Conservation (phyloP, 2,113 vertebrate species). For the Sceloporus tristichus region DNA sequence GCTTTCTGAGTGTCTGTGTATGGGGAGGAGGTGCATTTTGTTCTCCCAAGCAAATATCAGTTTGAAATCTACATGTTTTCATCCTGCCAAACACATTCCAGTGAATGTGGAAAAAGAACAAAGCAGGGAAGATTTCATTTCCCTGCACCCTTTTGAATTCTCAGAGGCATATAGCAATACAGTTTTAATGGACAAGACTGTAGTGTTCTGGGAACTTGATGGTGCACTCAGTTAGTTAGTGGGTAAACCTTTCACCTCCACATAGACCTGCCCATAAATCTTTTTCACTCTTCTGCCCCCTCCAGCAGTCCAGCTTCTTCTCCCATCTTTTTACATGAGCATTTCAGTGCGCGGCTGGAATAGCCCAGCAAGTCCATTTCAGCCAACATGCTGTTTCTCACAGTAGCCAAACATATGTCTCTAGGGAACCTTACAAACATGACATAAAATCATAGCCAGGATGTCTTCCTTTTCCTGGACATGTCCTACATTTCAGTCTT, state of each 20-base stretch:
- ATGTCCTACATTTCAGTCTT: no score
- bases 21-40: background rate
- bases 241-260: conserved; percentile 33
- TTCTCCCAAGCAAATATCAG: background rate
- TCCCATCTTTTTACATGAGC: background rate
- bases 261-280: background rate
- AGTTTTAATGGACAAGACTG: conserved; percentile 38
- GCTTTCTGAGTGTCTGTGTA: background rate
- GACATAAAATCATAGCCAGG: background rate
- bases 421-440: background rate
- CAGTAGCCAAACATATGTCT: background rate
- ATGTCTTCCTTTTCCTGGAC: no score
- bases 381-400: background rate
- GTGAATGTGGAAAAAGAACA: background rate
- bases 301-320: background rate
- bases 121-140: conserved; percentile 24
- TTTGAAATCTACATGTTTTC: background rate
- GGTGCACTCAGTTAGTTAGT: conserved; percentile 31
- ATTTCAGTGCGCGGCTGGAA: background rate
- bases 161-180: background rate
- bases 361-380: background rate
- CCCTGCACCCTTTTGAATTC: background rate
- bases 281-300: background rate
- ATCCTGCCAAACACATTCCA: background rate
- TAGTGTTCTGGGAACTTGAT: conserved; percentile 31